A percentile compares a stretch with the other conserved stretches of the same genome.
Conservation (phyloP, 2,113 vertebrate species). For the Marmota monax region DNA sequence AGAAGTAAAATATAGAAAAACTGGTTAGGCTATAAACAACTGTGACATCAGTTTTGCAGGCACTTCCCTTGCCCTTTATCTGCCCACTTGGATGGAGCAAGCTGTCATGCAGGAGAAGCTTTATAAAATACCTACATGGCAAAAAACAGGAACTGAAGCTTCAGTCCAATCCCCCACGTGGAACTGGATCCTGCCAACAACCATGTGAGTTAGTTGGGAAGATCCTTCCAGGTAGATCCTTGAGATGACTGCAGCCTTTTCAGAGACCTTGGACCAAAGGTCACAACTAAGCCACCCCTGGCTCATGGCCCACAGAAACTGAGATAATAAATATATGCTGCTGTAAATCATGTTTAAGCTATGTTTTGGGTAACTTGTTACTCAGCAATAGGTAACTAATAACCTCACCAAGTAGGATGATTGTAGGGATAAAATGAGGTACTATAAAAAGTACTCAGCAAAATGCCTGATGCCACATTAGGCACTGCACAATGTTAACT, state of each 20-base stretch:
- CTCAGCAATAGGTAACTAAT: background rate
- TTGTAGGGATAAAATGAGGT: background rate
- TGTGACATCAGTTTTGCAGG: background rate
- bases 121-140: background rate
- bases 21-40: background rate
- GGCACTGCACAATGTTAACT: accelerated
- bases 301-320: background rate
- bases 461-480: background rate
- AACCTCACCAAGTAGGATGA: background rate
- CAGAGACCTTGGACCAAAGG: background rate
- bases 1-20: background rate
- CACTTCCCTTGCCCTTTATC: background rate
- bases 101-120: background rate
- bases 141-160: background rate
- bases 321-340: background rate
- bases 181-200: background rate
- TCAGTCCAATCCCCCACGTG: background rate
- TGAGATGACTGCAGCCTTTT: background rate
- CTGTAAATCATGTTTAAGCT: background rate
- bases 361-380: background rate
- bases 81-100: background rate
- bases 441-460: background rate
- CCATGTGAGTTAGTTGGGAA: background rate
- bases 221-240: background rate
- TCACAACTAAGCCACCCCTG: background rate